A percentile compares a stretch with the other conserved stretches of the same genome.
phyloP scores from a whole-genome alignment of 2,113 vertebrate genomes.

The Cyphomyrus plagiostoma region DNA sequence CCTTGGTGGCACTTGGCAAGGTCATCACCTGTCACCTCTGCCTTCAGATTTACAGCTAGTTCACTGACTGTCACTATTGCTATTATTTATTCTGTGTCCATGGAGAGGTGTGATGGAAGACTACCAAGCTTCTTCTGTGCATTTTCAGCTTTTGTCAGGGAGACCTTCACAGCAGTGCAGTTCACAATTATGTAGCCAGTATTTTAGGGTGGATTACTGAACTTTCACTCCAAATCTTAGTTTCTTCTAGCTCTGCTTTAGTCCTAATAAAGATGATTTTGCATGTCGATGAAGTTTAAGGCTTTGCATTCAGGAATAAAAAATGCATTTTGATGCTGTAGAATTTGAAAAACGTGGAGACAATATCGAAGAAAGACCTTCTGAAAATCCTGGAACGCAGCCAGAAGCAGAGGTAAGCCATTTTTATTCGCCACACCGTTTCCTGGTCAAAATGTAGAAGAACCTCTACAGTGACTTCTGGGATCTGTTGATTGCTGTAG shows the following conservation, averaged over 20 bases:
- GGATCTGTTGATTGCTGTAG: not conserved
- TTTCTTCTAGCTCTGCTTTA: not conserved
- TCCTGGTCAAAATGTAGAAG: not conserved
- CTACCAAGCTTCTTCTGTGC: not conserved
- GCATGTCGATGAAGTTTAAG: not conserved
- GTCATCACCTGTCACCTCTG: not conserved
- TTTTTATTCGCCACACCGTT: not conserved
- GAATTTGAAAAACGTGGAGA: constrained; percentile 67
- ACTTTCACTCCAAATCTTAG: not conserved
- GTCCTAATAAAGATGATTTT: not conserved
- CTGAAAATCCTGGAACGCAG: constrained; percentile 67
- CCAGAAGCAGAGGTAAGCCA: constrained; percentile 69
- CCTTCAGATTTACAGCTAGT: not conserved
- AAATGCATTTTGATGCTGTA: constrained; percentile 25
- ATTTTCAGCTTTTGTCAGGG: not conserved
- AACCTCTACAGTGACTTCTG: not conserved
- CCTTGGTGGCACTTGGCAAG: not conserved
- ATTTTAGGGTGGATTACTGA: not conserved
- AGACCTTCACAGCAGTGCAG: not conserved
- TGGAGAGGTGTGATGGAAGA: not conserved
- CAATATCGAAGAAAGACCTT: constrained; percentile 60
- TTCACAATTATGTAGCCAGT: not conserved
- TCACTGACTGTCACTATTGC: not conserved
- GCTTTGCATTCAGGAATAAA: not conserved
- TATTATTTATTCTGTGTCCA: not conserved